Base-by-base conservation (phyloP, 2,113 vertebrate genomes). In the Rutilus rutilus region DNA sequence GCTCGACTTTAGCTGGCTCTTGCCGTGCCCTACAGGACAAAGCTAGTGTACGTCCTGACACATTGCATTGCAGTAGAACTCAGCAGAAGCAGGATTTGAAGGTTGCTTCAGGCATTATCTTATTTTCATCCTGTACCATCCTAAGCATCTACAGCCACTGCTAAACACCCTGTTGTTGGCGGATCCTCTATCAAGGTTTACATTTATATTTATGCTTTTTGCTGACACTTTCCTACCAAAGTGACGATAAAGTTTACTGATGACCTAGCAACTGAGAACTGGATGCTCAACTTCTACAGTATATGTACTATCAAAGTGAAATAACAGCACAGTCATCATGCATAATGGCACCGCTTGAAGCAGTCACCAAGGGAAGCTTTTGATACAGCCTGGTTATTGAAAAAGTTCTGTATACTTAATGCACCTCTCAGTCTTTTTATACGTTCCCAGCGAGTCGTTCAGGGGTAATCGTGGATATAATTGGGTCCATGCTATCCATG, bases 281-380 rank as follows among this genome's bases (percentile, higher is more conserved):
- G 36, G 36, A 80, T 78, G 33, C 33, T 79, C 14, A 36, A 25
- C 57, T 62, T 80, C 36, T 74, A 71, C 36, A n/a, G 36, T 1
- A 60, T 39, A 42, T 80, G 78, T 27, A 25, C 57, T 10, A 64
- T 62, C 78, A 80, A 39, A 80, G 12, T 45, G 6, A 80, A 80
- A 80, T 60, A 80, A 60, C 12, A 8, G 78, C 78, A 80, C 6
- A 80, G 36, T 62, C 78, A 80, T 80, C 57, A 80, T 39, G 36
- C n/a, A 80, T 45, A 62, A 80, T 80, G 59, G 36, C 57, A 62
- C 36, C 14, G 15, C 57, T 80, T 42, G 14, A 60, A 79, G 36
- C 33, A 79, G 36, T 45, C 36, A 62, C 33, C 33, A 62, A 62
- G 78, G 54, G 23, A 62, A n/a, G 12, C 1, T 6, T 45, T 62